Percentiles rank a stretch among this genome's conserved stretches.
phyloP scores from a whole-genome alignment of 1,140 invertebrate species.

The Microplitis mediator region DNA sequence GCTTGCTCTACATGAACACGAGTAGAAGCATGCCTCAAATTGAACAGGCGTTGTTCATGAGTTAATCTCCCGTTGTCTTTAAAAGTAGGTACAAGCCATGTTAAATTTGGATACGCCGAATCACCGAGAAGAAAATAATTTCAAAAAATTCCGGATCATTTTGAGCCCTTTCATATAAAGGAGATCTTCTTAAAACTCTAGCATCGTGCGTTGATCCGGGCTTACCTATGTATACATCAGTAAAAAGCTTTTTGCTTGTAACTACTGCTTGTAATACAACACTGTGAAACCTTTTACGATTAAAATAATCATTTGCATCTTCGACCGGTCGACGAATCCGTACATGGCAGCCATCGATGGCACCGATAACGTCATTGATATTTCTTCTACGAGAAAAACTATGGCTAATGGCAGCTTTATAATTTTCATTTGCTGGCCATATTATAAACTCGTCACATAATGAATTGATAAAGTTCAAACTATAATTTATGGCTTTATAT shows the following conservation, averaged over 20 bases:
- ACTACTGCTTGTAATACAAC: neutral
- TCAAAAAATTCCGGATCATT: neutral
- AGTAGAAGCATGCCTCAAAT: slow-evolving; percentile 16
- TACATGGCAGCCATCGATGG: neutral
- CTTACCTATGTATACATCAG: neutral
- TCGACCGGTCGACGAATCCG: neutral
- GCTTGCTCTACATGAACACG: neutral
- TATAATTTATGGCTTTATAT: too few species aligned
- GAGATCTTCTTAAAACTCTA: neutral
- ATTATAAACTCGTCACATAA: neutral
- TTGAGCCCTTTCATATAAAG: neutral
- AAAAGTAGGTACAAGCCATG: slow-evolving; percentile 23
- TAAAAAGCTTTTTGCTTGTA: neutral
- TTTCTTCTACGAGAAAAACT: neutral
- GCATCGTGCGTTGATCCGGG: neutral
- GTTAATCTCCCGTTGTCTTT: slow-evolving; percentile 18
- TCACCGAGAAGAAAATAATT: slow-evolving; percentile 21
- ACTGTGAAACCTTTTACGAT: neutral
- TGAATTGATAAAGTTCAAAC: too few species aligned
- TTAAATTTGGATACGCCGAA: slow-evolving; percentile 15
- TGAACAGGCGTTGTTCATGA: slow-evolving; percentile 13
- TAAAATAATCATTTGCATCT: neutral
- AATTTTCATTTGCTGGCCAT: neutral
- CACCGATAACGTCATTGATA: neutral
- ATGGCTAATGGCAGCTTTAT: neutral